These are phyloP conservation scores for Octonoba sinensis DNA, from an alignment of 2,888 invertebrate species.

Conservation along the genomic window DNA sequence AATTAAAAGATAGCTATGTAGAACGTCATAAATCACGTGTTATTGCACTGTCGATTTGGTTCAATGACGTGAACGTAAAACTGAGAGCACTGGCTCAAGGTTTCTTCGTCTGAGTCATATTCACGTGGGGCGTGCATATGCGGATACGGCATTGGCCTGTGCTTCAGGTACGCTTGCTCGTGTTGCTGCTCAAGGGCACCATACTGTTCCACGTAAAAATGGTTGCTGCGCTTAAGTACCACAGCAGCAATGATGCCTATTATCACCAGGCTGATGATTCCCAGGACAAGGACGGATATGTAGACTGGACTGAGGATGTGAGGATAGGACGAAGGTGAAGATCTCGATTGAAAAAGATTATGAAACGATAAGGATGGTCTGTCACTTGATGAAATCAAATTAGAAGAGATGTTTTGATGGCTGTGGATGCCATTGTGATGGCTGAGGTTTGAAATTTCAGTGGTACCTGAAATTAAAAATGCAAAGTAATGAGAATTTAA, in stretches of 20 bases:
- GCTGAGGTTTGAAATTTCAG: too few relatives aligned
- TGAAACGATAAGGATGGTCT: slow-evolving; percentile 5
- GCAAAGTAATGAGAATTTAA: too few relatives aligned
- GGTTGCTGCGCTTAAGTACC: slow-evolving; percentile 69
- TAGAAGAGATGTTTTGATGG: background rate
- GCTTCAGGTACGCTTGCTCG: slow-evolving; percentile 49
- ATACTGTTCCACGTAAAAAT: slow-evolving; percentile 58
- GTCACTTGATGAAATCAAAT: slow-evolving; percentile 10
- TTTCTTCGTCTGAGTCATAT: slow-evolving; percentile 35
- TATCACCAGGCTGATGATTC: slow-evolving; percentile 70
- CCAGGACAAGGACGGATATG: slow-evolving; percentile 71
- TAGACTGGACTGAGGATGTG: slow-evolving; percentile 70
- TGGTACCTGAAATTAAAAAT: too few relatives aligned
- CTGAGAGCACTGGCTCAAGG: slow-evolving; percentile 32
- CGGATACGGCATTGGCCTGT: slow-evolving; percentile 15
- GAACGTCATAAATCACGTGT: slow-evolving; percentile 4
- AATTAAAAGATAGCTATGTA: too few relatives aligned
- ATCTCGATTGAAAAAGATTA: slow-evolving; percentile 7
- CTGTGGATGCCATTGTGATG: too few relatives aligned
- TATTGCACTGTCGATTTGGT: slow-evolving; percentile 10
- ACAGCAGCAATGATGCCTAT: slow-evolving; percentile 71
- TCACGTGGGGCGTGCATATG: slow-evolving; percentile 20
- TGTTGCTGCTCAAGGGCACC: slow-evolving; percentile 56
- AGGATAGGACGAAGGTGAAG: slow-evolving; percentile 24
- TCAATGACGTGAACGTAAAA: slow-evolving; percentile 27